These are phyloP conservation scores for Lepidocyrtoides sp. DNA, from an alignment of 2,888 invertebrate species.

Conservation along the genomic window DNA sequence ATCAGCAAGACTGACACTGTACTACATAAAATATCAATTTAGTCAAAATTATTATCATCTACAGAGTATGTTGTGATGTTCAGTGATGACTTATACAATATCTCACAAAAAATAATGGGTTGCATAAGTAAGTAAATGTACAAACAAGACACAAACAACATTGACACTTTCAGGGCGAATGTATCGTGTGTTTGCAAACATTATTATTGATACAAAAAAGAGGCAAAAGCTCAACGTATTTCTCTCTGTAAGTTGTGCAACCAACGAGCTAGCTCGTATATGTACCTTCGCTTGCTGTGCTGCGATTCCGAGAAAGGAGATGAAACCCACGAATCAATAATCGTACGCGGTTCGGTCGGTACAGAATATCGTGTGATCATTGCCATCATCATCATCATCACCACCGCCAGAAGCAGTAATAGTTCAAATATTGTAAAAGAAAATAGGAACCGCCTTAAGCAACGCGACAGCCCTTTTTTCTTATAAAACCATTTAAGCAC, in stretches of 20 bases:
- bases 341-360: neutral
- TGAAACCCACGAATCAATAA: neutral
- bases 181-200: neutral
- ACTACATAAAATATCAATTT: neutral
- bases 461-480: conserved; percentile 5
- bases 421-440: neutral
- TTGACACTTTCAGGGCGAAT: too few species aligned
- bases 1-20: neutral
- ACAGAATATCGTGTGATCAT: neutral
- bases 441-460: conserved; percentile 1
- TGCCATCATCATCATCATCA: neutral
- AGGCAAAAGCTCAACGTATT: neutral
- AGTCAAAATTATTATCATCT: neutral
- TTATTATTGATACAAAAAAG: neutral
- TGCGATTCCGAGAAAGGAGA: neutral
- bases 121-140: too few species aligned
- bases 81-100: neutral
- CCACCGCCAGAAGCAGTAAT: neutral
- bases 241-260: neutral
- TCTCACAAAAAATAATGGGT: too few species aligned
- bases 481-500: neutral
- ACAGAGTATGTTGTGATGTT: neutral
- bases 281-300: neutral
- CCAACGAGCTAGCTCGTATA: neutral
- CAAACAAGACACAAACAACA: too few species aligned